phyloP scores from a whole-genome alignment of 2,797 vertebrate species.

The Sebastes hopkinsi region DNA sequence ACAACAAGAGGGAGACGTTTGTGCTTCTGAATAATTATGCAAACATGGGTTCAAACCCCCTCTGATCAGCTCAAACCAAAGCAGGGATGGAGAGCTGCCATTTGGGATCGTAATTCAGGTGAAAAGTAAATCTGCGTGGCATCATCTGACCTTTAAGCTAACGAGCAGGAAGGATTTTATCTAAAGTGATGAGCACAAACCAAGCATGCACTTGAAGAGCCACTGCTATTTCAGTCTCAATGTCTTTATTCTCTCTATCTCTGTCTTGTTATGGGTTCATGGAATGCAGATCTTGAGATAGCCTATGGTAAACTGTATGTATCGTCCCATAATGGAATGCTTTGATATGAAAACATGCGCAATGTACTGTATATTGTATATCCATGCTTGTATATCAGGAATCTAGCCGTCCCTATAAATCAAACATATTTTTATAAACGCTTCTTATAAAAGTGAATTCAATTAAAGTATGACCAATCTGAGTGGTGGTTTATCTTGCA shows the following conservation, averaged over 20 bases:
- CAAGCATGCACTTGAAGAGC: constrained; percentile 65
- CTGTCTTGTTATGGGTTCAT: constrained; percentile 53
- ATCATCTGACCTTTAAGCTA: constrained; percentile 46
- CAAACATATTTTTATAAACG: constrained; percentile 85
- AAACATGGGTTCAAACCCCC: constrained; percentile 23
- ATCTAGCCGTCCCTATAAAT: constrained; percentile 70
- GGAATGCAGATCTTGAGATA: constrained; percentile 67
- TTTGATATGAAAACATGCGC: constrained; percentile 65
- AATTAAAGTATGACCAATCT: constrained; percentile 69
- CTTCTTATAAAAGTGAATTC: constrained; percentile 80
- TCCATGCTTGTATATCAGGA: constrained; percentile 72
- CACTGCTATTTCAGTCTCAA: constrained; percentile 42
- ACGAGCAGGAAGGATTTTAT: constrained; percentile 34
- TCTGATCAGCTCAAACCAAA: constrained; percentile 37
- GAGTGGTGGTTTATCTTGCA: neutral
- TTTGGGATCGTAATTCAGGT: constrained; percentile 23
- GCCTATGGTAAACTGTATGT: constrained; percentile 50
- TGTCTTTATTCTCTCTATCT: constrained; percentile 35
- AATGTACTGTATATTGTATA: constrained; percentile 70
- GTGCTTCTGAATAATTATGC: constrained; percentile 54
- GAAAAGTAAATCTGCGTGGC: constrained; percentile 8
- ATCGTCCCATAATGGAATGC: constrained; percentile 73
- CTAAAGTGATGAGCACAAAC: constrained; percentile 64
- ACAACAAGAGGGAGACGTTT: neutral
- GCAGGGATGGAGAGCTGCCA: neutral